Base-by-base conservation (phyloP, 2,888 invertebrate species). In the Protonemura montana region DNA sequence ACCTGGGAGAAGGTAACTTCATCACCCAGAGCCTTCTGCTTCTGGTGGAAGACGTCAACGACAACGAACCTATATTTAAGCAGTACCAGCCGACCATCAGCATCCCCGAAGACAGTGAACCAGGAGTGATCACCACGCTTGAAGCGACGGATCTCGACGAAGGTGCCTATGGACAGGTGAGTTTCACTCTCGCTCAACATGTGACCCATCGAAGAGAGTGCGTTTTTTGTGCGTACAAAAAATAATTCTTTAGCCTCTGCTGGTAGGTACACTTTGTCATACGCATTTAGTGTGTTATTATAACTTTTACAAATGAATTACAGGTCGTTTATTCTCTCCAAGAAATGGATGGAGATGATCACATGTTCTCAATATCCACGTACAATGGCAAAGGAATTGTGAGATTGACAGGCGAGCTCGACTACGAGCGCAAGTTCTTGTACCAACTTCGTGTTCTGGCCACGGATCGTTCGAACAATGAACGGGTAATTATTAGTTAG, bases 121-220 rank as follows among this genome's bases (percentile, higher is more conserved):
- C 97, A 0, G 95, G 96, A 26, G 92, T 96, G 87, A 92, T 98
- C 82, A 93, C 95, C 21, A 95, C 96, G 0, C 94, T 98, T 30
- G 97, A 97, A 92, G 98, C 98, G 16, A 96, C 95, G 3, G 98
- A 98, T 91, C 94, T 95, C 85, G 98, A 98, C 90, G 97, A 97
- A 92, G 98, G 98, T 82, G 96, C 97, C 76, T 98, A 97, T 90
- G 98, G 98, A 78, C 98, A 98, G 93, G 96, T 94, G 89, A 83
- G 76, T 87, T 59, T 3, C 59, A 59, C 59, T 59, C 16, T 59
- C 59, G 21, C 59, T 59, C 13, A 16, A 16, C 59, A 10, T 59
- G 59, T 1, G 59, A 59, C 59, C n/a, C n/a, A n/a, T n/a, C n/a
- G n/a, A n/a, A n/a, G n/a, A n/a, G n/a, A n/a, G n/a, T n/a, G n/a